Base-by-base conservation (phyloP, 1,140 invertebrate genomes). In the Drosophila kurseongensis region DNA sequence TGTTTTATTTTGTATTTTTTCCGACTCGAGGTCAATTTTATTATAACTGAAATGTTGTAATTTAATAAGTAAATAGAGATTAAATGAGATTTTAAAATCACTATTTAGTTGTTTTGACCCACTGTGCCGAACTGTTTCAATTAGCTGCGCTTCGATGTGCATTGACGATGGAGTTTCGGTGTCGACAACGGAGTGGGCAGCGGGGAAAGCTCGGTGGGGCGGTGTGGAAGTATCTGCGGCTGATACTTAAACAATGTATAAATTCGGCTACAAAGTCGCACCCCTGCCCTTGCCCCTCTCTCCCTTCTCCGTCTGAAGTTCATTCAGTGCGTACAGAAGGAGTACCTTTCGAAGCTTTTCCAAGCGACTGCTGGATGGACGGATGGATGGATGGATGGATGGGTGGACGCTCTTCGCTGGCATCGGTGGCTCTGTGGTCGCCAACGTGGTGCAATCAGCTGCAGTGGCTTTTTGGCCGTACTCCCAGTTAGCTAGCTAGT, bases 111-210 rank as follows among this genome's bases (percentile, higher is more conserved):
- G 23, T 35, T 38, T 32, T 9, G 38, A 23, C 50, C 73, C 84
- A 88, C 84, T 84, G 84, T 88, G 58, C 73, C 44, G 61, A 72
- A 84, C 54, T 58, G 77, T 88, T 88, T 88, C 83, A 88, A 88
- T 88, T 88, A 88, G 83, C 84, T 78, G 84, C 84, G 83, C 84
- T 88, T 88, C 83, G 83, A 88, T 89, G 83, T 88, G 83, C 83
- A 86, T 83, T 72, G 79, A 57, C 78, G 69, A 81, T 77, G 81
- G 69, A 74, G 75, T 65, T 85, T 81, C 44, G 81, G 63, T 85
- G 81, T 85, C 69, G 83, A 75, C 82, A 86, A 71, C 78, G 59
- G 73, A 52, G 23, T 52, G 52, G 66, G 54, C 62, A 55, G 42
- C 51, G 47, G 58, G 74, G 44, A 41, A 52, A 32, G 29, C 55